Evolutionary conservation across 1,140 invertebrate genomes (phyloP), one percentile per base, ranked within the genome.

Genomic region (Euura saliciscinereae): DNA sequence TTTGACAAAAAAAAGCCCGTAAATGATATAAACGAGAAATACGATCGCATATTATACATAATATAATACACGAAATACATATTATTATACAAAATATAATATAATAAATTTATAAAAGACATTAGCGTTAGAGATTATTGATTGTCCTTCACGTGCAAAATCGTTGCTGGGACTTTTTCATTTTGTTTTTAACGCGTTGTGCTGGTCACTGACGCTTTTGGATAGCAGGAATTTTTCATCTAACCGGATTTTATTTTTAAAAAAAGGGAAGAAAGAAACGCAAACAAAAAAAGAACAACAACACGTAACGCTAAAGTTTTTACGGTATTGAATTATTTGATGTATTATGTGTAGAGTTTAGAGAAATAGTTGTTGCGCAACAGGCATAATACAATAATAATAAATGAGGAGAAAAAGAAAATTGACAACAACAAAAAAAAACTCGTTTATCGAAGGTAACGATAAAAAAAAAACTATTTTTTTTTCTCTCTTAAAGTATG

Each of bases 71-170:
- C 11, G 66, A 64, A 45, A 51, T 43, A 44, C 71, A 72, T 68
- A 42, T 67, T 73, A 64, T 8, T 64, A n/a, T n/a, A 64, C 51
- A 64, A 8, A n/a, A 7, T 7, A 64, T 64, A 64, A 64, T 28
- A 8, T 10, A 67, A 42, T 68, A 73, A 80, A 78, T 76, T 78
- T 51, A 76, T 74, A 78, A 80, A 82, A 82, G 83, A 85, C 79
- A 83, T 79, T 84, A 86, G 79, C 51, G 45, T 77, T 79, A 83
- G 72, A 28, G 28, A 77, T 77, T 59, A 59, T 28, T 28, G 28
- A 59, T 79, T 77, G 74, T 76, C 73, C 72, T 68, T 65, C n/a
- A 44, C n/a, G 45, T 66, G 66, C 69, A 66, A 28, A 28, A 70
- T 75, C 70, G 51, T 59, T 59, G 79, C 78, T 78, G 80, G 79